Evolutionary conservation across 2,797 vertebrate species (phyloP), one percentile per base, ranked within the genome.

Genomic region (Gadopsis bispinosus): DNA sequence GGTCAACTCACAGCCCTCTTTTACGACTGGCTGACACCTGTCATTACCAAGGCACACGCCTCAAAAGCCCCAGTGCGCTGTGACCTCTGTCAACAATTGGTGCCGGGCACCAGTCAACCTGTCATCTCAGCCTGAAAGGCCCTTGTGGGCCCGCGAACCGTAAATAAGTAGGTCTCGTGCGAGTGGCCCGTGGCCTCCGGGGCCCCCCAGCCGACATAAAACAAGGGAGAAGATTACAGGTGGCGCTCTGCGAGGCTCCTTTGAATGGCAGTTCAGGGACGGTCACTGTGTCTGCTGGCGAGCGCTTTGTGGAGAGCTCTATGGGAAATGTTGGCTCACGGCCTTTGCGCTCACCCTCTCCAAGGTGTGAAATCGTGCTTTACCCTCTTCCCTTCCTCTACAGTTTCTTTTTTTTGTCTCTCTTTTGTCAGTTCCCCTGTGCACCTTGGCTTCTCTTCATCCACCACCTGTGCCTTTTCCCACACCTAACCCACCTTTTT

Each of bases 161-260:
- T 87, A 92, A 91, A 92, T 91, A 88, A 88, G 80, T 1, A 2
- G 86, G 76, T 84, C 81, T 84, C 29, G 53, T 82, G 81, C 78
- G 77, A 69, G 76, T 56, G 80, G 61, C 62, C 79, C 60, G 20
- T 79, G 4, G 81, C 89, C 89, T 61, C 29, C 29, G 2, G 79
- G 80, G 77, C 22, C 47, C 64, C 41, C 51, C 58, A 56, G 62
- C 69, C 35, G 0, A 85, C 89, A 79, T 89, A 68, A 90, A 91
- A 87, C 82, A 62, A 77, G 79, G 65, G 77, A 68, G 87, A 87
- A 88, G 84, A 93, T 91, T 90, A 92, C 86, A 93, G 92, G 90
- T 87, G 87, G 82, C 55, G 82, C 50, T 80, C 33, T 0, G 55
- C 7, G 5, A 70, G 85, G 61, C 88, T 84, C 78, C 87, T 77